Evolutionary conservation across 2,888 invertebrate genomes (phyloP).

Genomic region (Linyphia triangularis): DNA sequence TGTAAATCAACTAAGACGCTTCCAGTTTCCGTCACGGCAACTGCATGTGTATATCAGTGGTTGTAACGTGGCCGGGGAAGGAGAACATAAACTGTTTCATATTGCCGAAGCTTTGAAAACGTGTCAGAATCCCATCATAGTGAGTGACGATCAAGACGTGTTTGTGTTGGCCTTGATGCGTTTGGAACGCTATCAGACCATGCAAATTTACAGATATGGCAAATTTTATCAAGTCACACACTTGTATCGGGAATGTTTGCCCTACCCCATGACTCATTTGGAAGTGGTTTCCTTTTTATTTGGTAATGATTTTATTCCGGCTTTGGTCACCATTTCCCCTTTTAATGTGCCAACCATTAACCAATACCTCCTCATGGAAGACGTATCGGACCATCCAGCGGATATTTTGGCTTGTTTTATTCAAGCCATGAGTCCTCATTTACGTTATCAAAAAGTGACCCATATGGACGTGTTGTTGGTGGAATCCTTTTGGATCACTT

Average conservation of each 20-base stretch:
- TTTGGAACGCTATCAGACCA: not conserved
- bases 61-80: conserved; percentile 25
- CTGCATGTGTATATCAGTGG: not conserved
- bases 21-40: not conserved
- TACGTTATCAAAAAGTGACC: not conserved
- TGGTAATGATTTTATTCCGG: conserved; percentile 38
- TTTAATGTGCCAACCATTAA: not conserved
- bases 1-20: not conserved
- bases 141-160: conserved; percentile 48
- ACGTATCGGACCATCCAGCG: not conserved
- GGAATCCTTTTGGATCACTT: not conserved
- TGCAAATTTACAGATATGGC: conserved; percentile 41
- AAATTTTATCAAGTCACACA: not conserved
- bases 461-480: not conserved
- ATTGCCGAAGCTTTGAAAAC: not conserved
- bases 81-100: conserved; percentile 27
- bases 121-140: not conserved
- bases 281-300: conserved; percentile 10
- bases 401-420: not conserved
- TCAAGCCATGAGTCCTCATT: not conserved
- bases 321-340: not conserved
- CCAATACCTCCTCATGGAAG: not conserved
- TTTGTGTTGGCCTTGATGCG: conserved; percentile 21
- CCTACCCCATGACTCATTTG: not conserved
- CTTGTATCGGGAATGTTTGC: not conserved